phyloP scores from a whole-genome alignment of 2,888 invertebrate species.

The Unio delphinus region DNA sequence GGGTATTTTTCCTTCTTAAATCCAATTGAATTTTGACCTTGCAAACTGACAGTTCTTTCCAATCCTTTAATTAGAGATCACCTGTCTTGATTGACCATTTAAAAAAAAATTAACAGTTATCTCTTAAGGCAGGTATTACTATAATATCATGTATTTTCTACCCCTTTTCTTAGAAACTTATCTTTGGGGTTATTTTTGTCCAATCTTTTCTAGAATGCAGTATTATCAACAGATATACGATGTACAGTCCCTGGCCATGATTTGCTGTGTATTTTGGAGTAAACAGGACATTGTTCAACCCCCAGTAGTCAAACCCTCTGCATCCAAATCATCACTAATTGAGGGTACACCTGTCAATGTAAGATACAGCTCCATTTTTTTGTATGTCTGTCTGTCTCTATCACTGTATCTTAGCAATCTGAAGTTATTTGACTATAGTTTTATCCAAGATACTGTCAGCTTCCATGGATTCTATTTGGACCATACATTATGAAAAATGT shows the following conservation, averaged over 20 bases:
- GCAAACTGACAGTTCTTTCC: too few species aligned
- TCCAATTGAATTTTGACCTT: too few species aligned
- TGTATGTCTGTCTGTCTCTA: too few species aligned
- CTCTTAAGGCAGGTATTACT: not conserved
- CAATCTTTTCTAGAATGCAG: conserved; percentile 64
- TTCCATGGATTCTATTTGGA: too few species aligned
- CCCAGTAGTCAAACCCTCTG: conserved; percentile 21
- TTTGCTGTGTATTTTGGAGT: conserved; percentile 87
- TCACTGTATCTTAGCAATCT: too few species aligned
- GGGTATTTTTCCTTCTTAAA: too few species aligned
- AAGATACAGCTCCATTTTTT: conserved; percentile 18
- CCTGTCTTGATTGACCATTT: too few species aligned
- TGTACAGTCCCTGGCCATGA: conserved; percentile 94
- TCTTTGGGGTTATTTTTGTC: not conserved
- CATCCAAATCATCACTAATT: conserved; percentile 42
- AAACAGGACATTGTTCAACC: conserved; percentile 58
- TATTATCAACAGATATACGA: conserved; percentile 78
- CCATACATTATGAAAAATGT: too few species aligned
- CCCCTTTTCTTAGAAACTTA: not conserved
- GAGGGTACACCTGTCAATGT: conserved; percentile 59
- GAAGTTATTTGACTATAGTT: too few species aligned
- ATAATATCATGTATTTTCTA: not conserved
- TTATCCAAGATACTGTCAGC: too few species aligned
- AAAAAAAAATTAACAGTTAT: too few species aligned
- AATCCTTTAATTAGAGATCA: too few species aligned